Conservation (phyloP, 2,888 invertebrate species). For the Amphipyra berbera region DNA sequence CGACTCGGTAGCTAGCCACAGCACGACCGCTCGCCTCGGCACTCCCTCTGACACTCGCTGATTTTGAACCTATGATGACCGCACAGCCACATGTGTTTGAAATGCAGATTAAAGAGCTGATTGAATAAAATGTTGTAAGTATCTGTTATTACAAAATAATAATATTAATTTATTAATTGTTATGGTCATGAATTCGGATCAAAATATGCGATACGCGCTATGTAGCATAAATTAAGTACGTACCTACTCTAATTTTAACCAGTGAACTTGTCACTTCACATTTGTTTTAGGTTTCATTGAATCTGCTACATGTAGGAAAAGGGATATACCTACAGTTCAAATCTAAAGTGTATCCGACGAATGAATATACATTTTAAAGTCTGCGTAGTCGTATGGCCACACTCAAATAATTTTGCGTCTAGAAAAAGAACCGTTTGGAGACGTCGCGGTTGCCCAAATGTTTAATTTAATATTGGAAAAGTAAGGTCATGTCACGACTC, state of each 20-base stretch:
- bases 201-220: conserved; percentile 16
- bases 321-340: too few relatives aligned
- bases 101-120: conserved; percentile 39
- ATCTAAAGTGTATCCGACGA: too few relatives aligned
- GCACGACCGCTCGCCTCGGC: conserved; percentile 75
- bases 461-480: too few relatives aligned
- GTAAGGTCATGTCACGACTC: too few relatives aligned
- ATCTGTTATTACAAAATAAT: conserved; percentile 13
- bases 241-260: not conserved
- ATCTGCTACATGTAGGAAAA: too few relatives aligned
- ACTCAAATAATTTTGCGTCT: too few relatives aligned
- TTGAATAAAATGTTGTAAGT: conserved; percentile 22
- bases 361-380: too few relatives aligned
- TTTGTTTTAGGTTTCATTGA: too few relatives aligned
- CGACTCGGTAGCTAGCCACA: conserved; percentile 37
- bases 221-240: not conserved
- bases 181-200: conserved; percentile 4
- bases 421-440: too few relatives aligned
- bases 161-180: conserved; percentile 5
- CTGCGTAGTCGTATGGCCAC: too few relatives aligned
- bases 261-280: not conserved
- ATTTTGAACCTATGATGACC: conserved; percentile 61
- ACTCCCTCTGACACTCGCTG: conserved; percentile 70
- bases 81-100: conserved; percentile 42
- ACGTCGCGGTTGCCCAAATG: too few relatives aligned